These are phyloP conservation scores for Cyclargus thomasi DNA, from an alignment of 1,140 invertebrate species.

Conservation along the genomic window DNA sequence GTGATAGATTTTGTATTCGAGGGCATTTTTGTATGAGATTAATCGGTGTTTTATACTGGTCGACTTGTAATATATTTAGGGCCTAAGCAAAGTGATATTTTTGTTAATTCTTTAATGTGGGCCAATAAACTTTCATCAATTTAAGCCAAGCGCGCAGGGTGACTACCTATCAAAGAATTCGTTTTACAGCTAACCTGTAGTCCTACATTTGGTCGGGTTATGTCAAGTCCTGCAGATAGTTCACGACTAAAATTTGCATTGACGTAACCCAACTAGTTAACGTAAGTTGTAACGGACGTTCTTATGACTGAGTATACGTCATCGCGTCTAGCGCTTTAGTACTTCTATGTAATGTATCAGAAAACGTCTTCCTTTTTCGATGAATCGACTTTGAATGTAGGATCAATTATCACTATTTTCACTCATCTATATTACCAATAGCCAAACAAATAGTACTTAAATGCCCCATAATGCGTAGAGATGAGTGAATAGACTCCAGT, in stretches of 20 bases:
- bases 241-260: too few species aligned
- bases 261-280: too few species aligned
- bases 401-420: not conserved
- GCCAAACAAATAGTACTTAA: conserved; percentile 2
- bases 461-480: not conserved
- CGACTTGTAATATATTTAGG: not conserved
- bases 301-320: not conserved
- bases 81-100: not conserved
- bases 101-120: not conserved
- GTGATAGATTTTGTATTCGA: conserved; percentile 2
- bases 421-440: not conserved
- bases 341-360: not conserved
- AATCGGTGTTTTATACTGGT: not conserved
- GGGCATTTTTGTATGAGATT: conserved; percentile 24
- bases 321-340: not conserved
- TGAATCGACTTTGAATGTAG: not conserved
- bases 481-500: conserved; percentile 5
- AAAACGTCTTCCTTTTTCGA: conserved; percentile 1
- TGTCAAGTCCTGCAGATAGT: too few species aligned
- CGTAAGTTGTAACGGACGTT: not conserved
- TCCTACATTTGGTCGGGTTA: too few species aligned
- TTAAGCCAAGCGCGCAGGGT: not conserved
- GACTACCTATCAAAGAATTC: not conserved
- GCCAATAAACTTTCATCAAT: not conserved
- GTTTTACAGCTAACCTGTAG: too few species aligned